Evolutionary conservation across 2,113 vertebrate species (phyloP).

Genomic region (Petromus typicus): DNA sequence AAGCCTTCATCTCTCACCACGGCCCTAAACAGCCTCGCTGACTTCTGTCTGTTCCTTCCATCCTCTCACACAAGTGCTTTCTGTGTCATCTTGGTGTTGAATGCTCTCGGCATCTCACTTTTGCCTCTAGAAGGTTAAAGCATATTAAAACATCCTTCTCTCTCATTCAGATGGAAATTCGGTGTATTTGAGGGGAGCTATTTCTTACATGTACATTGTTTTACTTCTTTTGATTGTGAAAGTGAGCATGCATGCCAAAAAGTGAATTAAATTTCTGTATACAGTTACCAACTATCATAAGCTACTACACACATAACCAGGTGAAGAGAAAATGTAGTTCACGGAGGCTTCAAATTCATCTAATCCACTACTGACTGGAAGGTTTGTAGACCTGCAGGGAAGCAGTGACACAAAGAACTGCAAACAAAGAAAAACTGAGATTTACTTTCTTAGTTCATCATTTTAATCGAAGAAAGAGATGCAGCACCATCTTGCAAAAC

Average conservation of each 20-base stretch:
- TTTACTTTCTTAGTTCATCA: not conserved
- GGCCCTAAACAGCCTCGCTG: not conserved
- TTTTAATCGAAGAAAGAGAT: not conserved
- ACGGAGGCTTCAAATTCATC: not conserved
- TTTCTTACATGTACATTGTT: not conserved
- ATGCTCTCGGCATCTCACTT: not conserved
- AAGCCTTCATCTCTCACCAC: constrained; percentile 30
- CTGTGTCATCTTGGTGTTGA: not conserved
- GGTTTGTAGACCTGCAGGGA: not conserved
- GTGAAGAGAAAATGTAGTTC: not conserved
- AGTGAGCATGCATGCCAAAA: not conserved
- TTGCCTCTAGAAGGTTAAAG: not conserved
- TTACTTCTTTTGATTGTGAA: not conserved
- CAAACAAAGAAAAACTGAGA: not conserved
- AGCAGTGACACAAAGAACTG: not conserved
- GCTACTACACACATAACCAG: not conserved
- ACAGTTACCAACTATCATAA: not conserved
- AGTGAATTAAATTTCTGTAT: not conserved
- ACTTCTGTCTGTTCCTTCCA: constrained; percentile 29
- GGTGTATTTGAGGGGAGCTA: not conserved
- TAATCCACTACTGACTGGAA: not conserved
- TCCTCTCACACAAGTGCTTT: not conserved
- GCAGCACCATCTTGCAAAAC: not conserved
- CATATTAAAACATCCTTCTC: not conserved
- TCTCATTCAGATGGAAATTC: not conserved